Base-by-base conservation (phyloP, 2,113 vertebrate genomes). In the Prunella fulvescens region DNA sequence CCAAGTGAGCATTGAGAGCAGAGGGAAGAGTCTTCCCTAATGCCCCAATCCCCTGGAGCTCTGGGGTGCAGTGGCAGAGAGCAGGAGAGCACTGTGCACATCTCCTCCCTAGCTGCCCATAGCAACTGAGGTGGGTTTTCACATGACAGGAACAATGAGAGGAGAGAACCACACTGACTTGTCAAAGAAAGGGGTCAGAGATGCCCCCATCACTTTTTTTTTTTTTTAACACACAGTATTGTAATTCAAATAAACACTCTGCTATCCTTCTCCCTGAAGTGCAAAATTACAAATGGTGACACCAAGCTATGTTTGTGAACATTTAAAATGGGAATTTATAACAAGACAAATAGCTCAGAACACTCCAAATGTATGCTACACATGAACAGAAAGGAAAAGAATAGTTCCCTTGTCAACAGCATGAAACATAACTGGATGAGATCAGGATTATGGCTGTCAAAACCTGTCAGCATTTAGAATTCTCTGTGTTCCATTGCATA, bases 381-480 rank as follows among this genome's bases (percentile, higher is more conserved):
- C 16, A 69, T 8, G 40, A 81, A 90, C 11, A 88, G 42, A 85
- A 85, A 85, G 31, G 76, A 88, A 71, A 79, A 33, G 10, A 85
- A 53, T 12, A 57, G 57, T 77, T 92, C 71, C 56, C 67, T 76
- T 88, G 53, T 73, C 42, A 77, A 77, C 80, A 73, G 45, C 47
- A 51, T 50, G 39, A 83, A 95, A 54, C 35, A 54, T 9, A 80
- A 80, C 10, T 35, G 54, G 42, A 77, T 83, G 44, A 94, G 56
- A 71, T 50, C 67, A 90, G 64, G 64, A 83, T 86, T 86, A 86
- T 58, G 24, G 26, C 86, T 88, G 82, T 88, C 80, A 92, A 92
- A 96, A 94, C 56, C 48, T 64, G 60, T 18, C 76, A 62, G 47
- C 64, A 64, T 58, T 83, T 57, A 92, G 29, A 80, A 76, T 77